These are phyloP conservation scores for Esox lucius DNA, from an alignment of 2,797 vertebrate species.

Conservation along the genomic window DNA sequence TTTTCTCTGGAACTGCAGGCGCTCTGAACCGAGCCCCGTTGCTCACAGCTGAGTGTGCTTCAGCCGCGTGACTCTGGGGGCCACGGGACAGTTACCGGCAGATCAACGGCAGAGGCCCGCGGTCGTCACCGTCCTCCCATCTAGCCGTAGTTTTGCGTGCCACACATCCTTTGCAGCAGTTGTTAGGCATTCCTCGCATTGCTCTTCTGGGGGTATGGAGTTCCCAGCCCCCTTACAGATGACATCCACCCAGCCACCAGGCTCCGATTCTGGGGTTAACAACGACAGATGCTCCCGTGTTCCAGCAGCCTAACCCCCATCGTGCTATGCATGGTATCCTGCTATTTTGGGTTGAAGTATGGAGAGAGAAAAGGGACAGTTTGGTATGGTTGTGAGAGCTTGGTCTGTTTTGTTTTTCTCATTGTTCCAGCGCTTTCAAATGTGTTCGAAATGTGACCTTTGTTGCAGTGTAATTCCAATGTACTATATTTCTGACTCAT, in stretches of 20 bases:
- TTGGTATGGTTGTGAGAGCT: slow-evolving; percentile 40
- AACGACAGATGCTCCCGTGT: slow-evolving; percentile 86
- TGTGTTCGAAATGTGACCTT: no score
- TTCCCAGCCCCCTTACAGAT: slow-evolving; percentile 48
- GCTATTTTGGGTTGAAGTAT: slow-evolving; percentile 73
- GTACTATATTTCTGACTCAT: no score
- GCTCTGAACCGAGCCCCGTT: no score
- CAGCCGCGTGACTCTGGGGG: no score
- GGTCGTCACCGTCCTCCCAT: slow-evolving; percentile 1
- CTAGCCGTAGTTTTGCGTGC: slow-evolving; percentile 67
- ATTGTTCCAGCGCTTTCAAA: no score
- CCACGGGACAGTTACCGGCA: no score
- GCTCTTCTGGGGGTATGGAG: slow-evolving; percentile 1
- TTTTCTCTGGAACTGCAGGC: no score
- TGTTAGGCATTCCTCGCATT: slow-evolving; percentile 85
- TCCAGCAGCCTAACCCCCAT: slow-evolving; percentile 64
- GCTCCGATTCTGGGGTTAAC: slow-evolving; percentile 81
- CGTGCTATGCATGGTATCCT: slow-evolving; percentile 53
- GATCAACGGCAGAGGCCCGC: no score
- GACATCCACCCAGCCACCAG: slow-evolving; percentile 76
- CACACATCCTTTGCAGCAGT: slow-evolving; percentile 88
- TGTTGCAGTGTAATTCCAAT: no score
- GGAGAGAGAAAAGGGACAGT: slow-evolving; percentile 51
- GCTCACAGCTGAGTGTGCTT: no score
- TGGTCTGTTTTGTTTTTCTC: no score